A percentile compares a stretch with the other conserved stretches of the same genome.
phyloP scores from a whole-genome alignment of 2,888 invertebrate species.

The Hanleya hanleyi region DNA sequence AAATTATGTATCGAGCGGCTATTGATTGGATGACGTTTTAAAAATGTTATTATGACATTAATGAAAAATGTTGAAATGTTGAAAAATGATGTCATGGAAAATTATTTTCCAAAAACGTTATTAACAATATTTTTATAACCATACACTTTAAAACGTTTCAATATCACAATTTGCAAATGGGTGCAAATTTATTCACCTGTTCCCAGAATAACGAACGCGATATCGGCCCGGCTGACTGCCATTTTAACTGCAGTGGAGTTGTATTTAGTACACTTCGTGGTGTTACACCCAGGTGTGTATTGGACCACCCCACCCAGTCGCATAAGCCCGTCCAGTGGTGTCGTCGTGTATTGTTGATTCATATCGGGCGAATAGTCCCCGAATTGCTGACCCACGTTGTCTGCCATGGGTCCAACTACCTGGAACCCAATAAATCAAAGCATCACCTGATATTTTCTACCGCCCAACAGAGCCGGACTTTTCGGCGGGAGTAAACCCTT shows the following conservation, averaged over 20 bases:
- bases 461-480: no score
- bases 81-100: no score
- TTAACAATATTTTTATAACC: no score
- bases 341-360: slow-evolving; percentile 26
- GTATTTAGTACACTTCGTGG: slow-evolving; percentile 29
- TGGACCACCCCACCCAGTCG: slow-evolving; percentile 17
- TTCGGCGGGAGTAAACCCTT: no score
- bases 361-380: slow-evolving; percentile 43
- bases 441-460: no score
- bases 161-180: no score
- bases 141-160: no score
- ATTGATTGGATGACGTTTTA: no score
- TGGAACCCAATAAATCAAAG: slow-evolving; percentile 20
- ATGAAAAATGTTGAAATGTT: no score
- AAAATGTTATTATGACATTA: no score
- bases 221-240: slow-evolving; percentile 29
- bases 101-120: no score
- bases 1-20: no score
- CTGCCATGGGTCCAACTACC: slow-evolving; percentile 49
- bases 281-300: slow-evolving; percentile 36
- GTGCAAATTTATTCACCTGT: slow-evolving; percentile 11
- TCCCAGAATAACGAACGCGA: slow-evolving; percentile 43
- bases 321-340: slow-evolving; percentile 35
- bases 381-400: slow-evolving; percentile 39
- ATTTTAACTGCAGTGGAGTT: slow-evolving; percentile 11